Conservation (phyloP, 2,113 vertebrate genomes). For the Hassar affinis region DNA sequence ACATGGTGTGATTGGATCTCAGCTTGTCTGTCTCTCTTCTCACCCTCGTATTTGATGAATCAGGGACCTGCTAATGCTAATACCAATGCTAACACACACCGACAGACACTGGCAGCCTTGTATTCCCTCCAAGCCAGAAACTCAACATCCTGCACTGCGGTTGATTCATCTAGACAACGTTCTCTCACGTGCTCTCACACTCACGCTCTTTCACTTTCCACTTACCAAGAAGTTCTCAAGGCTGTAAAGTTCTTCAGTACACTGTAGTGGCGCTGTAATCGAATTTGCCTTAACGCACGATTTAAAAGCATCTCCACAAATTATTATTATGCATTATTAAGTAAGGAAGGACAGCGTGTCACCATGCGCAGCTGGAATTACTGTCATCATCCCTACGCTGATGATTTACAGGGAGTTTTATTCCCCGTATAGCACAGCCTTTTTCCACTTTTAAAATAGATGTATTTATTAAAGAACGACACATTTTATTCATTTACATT, state of each 20-base stretch:
- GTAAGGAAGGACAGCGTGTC: neutral
- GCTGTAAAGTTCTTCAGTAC: neutral
- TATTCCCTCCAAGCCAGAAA: neutral
- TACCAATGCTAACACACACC: neutral
- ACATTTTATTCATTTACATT: neutral
- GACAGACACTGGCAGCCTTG: neutral
- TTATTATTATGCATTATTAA: neutral
- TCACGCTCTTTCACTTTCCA: neutral
- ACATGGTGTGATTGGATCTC: neutral
- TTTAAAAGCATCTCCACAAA: neutral
- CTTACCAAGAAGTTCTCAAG: neutral
- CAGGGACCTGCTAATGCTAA: neutral
- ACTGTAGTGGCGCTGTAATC: neutral
- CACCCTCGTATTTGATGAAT: neutral
- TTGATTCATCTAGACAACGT: neutral
- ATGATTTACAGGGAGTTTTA: neutral
- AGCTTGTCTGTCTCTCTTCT: neutral
- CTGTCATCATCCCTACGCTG: neutral
- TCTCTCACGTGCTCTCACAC: neutral
- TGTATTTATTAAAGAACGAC: neutral
- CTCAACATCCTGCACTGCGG: neutral
- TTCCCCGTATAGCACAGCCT: neutral
- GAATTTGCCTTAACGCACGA: neutral
- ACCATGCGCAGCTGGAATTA: neutral
- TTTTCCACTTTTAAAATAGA: neutral